Base-by-base conservation (phyloP, 64 coral and sea anemone species). In the Dendrophyllia cribrosa region DNA sequence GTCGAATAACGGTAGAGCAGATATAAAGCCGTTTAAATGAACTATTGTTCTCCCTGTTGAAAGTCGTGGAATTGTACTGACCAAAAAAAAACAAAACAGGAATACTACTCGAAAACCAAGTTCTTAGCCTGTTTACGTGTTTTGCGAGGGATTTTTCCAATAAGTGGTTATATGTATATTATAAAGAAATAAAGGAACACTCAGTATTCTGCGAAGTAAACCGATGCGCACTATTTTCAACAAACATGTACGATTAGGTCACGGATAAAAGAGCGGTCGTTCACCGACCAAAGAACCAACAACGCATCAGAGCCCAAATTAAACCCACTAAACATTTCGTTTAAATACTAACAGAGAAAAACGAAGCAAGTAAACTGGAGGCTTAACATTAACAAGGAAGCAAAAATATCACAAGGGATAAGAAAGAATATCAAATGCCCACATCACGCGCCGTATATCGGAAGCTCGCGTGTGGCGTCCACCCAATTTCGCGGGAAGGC, bases 391-490 rank as follows among this genome's bases (percentile, higher is more conserved):
- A 84, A 84, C 58, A 43, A 20, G 1, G 13, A 17, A 8, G 25
- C 43, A 67, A 51, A 84, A 84, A 66, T 67, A 68, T 65, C 43
- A 22, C 26, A 66, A 22, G 46, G 34, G 3, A 20, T 22, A 59
- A 64, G 47, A 67, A 48, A 24, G 62, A 79, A 84, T 84, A 84
- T 84, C 62, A 65, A 23, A 22, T 1, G 45, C 17, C 26, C 46
- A 84, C 72, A 84, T 46, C 43, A 12, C 7, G 47, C 69, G 23
- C 44, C 9, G 9, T 61, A 67, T 84, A 67, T 64, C 45, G 45
- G 14, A 17, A 60, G 53, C 7, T 79, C 80, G 80, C 80, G 62
- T 84, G 80, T 84, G 80, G 80, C 80, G 59, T 67, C 80, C 16
- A 5, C 24, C 15, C 44, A 45, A 67, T 21, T 84, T 67, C 52